phyloP scores from a whole-genome alignment of 2,797 vertebrate genomes.

The Myoxocephalus aenaeus region DNA sequence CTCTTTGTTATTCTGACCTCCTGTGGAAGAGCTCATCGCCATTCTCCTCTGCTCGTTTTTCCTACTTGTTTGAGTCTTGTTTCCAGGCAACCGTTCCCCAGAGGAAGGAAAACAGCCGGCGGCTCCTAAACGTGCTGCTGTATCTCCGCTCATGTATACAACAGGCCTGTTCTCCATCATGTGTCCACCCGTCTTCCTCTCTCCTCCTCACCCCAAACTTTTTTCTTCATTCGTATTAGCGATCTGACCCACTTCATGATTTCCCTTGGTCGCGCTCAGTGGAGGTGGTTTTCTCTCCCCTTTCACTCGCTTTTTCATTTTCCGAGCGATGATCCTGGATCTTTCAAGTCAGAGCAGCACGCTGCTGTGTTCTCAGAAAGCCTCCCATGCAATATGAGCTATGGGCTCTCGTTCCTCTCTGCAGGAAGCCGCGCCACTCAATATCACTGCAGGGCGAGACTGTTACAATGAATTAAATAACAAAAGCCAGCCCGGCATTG shows the following conservation, averaged over 20 bases:
- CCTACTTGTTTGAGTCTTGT: constrained; percentile 28
- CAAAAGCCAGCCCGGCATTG: constrained; percentile 12
- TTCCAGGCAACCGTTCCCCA: constrained; percentile 40
- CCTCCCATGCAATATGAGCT: constrained; percentile 28
- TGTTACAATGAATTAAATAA: constrained; percentile 22
- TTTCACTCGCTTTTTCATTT: constrained; percentile 14
- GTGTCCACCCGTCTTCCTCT: not conserved
- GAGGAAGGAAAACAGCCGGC: constrained; percentile 16
- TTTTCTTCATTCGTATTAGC: not conserved
- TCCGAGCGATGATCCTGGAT: not conserved
- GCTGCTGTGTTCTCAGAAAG: constrained; percentile 54
- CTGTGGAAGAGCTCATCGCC: not conserved
- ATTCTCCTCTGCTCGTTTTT: constrained; percentile 2
- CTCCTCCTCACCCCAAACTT: not conserved
- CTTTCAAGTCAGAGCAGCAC: constrained; percentile 1
- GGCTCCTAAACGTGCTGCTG: constrained; percentile 20
- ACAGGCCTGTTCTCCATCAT: not conserved
- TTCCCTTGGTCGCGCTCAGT: constrained; percentile 1
- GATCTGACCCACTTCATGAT: constrained; percentile 21
- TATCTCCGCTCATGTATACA: constrained; percentile 40
- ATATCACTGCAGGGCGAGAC: constrained; percentile 31
- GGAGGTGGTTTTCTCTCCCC: not conserved
- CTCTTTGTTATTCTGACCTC: constrained; percentile 21
- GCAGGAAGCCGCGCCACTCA: constrained; percentile 49
- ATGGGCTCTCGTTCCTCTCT: constrained; percentile 25